phyloP scores from a whole-genome alignment of 2,113 vertebrate species.

The Melanotaenia duboulayi region DNA sequence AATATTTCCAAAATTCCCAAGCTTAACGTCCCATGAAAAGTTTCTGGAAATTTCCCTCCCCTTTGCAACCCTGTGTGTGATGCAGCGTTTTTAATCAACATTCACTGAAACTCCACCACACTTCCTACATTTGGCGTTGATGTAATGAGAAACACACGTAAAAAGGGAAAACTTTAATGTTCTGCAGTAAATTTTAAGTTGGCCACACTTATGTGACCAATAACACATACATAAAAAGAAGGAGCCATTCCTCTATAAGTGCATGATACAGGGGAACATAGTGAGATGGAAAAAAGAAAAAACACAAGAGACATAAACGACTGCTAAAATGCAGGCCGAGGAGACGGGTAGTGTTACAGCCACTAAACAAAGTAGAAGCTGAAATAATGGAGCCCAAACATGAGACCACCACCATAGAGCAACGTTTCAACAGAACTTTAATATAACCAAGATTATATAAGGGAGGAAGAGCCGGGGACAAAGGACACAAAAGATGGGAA shows the following conservation, averaged over 20 bases:
- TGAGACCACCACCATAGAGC: too few species aligned
- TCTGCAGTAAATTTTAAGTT: conserved; percentile 2
- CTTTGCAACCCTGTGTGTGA: too few species aligned
- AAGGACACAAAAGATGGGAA: too few species aligned
- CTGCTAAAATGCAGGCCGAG: conserved; percentile 5
- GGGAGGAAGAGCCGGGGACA: too few species aligned
- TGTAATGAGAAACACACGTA: background rate
- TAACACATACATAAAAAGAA: background rate
- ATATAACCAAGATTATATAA: too few species aligned
- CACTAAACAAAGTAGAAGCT: too few species aligned
- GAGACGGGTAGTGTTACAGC: background rate
- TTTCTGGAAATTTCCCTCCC: too few species aligned
- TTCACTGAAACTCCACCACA: background rate
- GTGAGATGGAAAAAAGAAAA: background rate
- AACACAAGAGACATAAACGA: background rate
- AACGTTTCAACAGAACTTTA: too few species aligned
- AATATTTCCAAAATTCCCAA: too few species aligned
- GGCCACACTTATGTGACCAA: conserved; percentile 1
- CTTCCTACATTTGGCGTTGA: background rate
- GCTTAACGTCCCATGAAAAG: too few species aligned
- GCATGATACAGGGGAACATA: background rate
- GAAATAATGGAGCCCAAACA: too few species aligned
- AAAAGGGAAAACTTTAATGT: background rate
- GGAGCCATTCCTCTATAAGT: background rate
- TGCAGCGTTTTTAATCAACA: too few species aligned